Evolutionary conservation across 2,888 invertebrate species (phyloP).

Genomic region (Hedya salicella): DNA sequence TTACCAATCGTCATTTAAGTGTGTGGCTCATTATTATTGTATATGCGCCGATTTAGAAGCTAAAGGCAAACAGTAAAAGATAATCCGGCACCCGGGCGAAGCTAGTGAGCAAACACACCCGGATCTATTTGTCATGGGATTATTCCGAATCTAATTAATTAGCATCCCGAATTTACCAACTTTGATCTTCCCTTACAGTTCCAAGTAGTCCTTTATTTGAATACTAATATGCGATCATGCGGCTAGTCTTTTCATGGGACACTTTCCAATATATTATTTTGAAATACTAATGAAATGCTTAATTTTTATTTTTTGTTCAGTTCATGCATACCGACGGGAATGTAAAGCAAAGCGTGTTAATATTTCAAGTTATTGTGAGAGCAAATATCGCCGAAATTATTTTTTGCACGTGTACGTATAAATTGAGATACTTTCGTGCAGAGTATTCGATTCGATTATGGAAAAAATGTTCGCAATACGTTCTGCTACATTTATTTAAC

Average conservation of each 20-base stretch:
- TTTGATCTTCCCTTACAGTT: slow-evolving; percentile 16
- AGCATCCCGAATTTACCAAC: slow-evolving; percentile 22
- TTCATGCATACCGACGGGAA: background rate
- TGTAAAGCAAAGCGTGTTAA: background rate
- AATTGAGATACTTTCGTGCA: background rate
- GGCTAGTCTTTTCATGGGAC: background rate
- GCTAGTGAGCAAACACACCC: slow-evolving; percentile 29
- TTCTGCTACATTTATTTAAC: background rate
- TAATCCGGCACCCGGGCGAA: slow-evolving; percentile 26
- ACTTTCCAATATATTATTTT: background rate
- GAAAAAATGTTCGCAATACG: slow-evolving; percentile 2
- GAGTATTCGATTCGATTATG: background rate
- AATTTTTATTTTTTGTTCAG: background rate
- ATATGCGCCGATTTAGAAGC: slow-evolving; percentile 27
- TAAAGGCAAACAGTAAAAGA: slow-evolving; percentile 33
- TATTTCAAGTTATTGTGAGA: slow-evolving; percentile 4
- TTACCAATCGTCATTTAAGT: slow-evolving; percentile 2
- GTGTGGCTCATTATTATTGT: slow-evolving; percentile 31
- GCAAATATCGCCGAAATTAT: background rate
- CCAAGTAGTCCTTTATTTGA: background rate
- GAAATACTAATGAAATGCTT: background rate
- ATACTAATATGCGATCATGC: background rate
- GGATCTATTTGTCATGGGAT: slow-evolving; percentile 39
- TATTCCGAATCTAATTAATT: slow-evolving; percentile 41
- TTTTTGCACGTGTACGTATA: background rate